These are phyloP conservation scores for Gadopsis marmoratus DNA, from an alignment of 2,797 vertebrate species.

Conservation along the genomic window DNA sequence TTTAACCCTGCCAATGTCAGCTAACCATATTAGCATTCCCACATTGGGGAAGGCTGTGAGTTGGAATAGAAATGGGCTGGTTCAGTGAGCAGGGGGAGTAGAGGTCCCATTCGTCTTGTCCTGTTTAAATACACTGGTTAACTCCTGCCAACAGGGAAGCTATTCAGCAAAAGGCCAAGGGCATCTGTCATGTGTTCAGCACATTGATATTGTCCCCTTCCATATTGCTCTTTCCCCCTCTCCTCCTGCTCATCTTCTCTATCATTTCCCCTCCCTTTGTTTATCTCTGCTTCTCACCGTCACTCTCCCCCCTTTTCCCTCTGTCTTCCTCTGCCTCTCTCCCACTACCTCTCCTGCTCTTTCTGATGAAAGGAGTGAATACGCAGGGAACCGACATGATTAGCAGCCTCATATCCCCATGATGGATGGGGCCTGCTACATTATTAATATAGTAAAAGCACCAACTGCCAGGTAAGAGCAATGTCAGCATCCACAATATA, in stretches of 20 bases:
- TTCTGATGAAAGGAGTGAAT: conserved; percentile 78
- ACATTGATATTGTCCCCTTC: conserved; percentile 76
- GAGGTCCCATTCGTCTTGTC: conserved; percentile 83
- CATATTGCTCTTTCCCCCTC: conserved; percentile 34
- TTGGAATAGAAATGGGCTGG: conserved; percentile 79
- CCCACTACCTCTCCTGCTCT: conserved; percentile 31
- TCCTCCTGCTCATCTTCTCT: conserved; percentile 19
- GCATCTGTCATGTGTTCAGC: conserved; percentile 82
- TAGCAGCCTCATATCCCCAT: conserved; percentile 82
- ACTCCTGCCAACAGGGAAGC: conserved; percentile 82
- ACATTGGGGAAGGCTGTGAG: conserved; percentile 67
- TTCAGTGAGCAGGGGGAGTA: conserved; percentile 76
- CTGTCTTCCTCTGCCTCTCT: conserved; percentile 23
- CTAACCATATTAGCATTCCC: conserved; percentile 79
- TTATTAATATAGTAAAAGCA: conserved; percentile 88
- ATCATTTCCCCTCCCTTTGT: conserved; percentile 54
- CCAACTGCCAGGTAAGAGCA: conserved; percentile 85
- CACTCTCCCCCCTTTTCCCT: conserved; percentile 17
- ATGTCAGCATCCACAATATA: conserved; percentile 86
- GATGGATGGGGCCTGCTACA: conserved; percentile 84
- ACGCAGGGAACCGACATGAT: conserved; percentile 84
- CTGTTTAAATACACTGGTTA: conserved; percentile 85
- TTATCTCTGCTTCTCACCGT: conserved; percentile 54
- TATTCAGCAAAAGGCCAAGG: conserved; percentile 84
- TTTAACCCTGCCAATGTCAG: conserved; percentile 76